Evolutionary conservation across 1,140 invertebrate genomes (phyloP), one percentile per base, ranked within the genome.

Genomic region (Triops cancriformis): DNA sequence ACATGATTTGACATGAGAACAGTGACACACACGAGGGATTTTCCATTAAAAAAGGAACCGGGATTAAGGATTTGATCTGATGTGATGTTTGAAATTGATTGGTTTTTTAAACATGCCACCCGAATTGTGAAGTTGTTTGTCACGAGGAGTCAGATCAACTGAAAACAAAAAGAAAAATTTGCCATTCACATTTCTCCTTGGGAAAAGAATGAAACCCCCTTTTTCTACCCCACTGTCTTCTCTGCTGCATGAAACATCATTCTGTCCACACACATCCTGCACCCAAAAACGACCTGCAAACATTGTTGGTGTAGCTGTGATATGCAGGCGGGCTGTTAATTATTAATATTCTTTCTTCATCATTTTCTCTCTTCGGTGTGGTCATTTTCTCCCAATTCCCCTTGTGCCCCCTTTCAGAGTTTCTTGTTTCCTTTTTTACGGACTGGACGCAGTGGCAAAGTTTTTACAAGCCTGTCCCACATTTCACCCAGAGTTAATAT

Each of bases 401-500:
- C 31, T 37, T 37, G 31, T 37, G 31, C 31, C 31, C 31, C 31
- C 31, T 37, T 37, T 37, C 31, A 2, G 31, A 37, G 7, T 37
- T 37, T 64, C 51, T 64, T 64, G 51, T 64, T 64, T 64, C 23
- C 51, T 23, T 64, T 37, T 64, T 64, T 64, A 64, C n/a, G 51
- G 51, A 64, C 51, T 64, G 51, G 51, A 64, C 51, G 23, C 18
- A 23, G 51, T 14, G 51, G 51, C 31, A 64, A 64, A 64, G 51
- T 64, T 64, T 64, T 64, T 64, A 64, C 51, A 23, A 10, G 51
- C 51, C 51, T 64, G 23, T 64, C 51, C 14, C 51, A 18, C 14
- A 64, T 64, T n/a, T 64, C 51, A 64, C 51, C 51, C 51, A 64
- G 51, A 64, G 51, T 64, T 64, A 64, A 64, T 64, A 64, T 64